Evolutionary conservation across 2,888 invertebrate species (phyloP), one percentile per base, ranked within the genome.

Genomic region (Eulithis testata): DNA sequence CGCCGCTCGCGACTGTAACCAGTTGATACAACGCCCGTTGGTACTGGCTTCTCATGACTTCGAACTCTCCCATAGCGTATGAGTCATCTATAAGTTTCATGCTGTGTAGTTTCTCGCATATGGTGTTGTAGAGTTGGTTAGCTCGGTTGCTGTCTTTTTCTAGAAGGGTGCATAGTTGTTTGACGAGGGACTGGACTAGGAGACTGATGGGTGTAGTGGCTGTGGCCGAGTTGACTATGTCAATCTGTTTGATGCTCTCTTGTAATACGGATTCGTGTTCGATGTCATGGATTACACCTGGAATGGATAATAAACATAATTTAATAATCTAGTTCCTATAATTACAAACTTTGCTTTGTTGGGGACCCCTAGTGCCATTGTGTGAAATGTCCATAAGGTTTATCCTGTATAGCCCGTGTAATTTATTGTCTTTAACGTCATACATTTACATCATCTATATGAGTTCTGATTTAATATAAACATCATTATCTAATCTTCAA

Each of bases 41-140:
- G 78, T 96, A 96, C 78, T 95, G 95, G 72, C 94, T 94, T 63
- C 96, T 89, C 89, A 96, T 94, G 0, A 94, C 94, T 79, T 96
- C 96, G 78, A 96, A 95, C 81, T 96, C 96, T 47, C 94, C 94
- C 94, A 95, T 94, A 5, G 94, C 91, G 73, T 95, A 96, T 0
- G 96, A 96, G 77, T 95, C 93, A 75, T 96, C 96, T 60, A 96
- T 95, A 11, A 96, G 85, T 62, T 95, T 94, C 95, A 96, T 95
- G 71, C 95, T 93, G 76, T 94, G 94, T 11, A 96, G 85, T 83
- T 95, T 95, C 73, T 95, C 94, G 76, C 96, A 96, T 71, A 96
- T 95, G 36, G 94, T 93, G 72, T 94, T 94, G 84, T 96, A 96
- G 1, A 96, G 88, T 71, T 94, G 93, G 67, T 94, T 91, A 14